Base-by-base conservation (phyloP, 2,797 vertebrate species). In the Alexandromys oeconomus region DNA sequence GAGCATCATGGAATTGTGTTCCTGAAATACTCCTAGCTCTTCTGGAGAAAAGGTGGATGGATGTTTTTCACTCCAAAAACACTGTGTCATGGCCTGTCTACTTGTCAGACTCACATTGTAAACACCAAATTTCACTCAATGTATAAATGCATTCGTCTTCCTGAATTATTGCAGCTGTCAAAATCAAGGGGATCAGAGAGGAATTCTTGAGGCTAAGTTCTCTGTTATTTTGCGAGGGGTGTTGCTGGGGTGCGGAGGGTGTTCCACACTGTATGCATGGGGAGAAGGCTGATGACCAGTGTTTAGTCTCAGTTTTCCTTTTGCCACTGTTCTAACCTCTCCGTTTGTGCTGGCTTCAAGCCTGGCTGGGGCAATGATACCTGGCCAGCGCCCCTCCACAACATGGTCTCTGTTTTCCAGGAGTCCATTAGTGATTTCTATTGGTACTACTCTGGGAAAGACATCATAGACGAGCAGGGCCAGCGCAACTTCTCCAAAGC, bases 381-480 rank as follows among this genome's bases (percentile, higher is more conserved):
- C 54, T 78, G 82, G 43, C 5, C 61, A 59, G 34, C 21, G 23
- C 46, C 4, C 34, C 21, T 80, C 61, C 59, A 78, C 37, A 61
- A 37, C 51, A 1, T 9, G 14, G 7, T 74, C 78, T 94, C 59
- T 90, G 1, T 86, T 93, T 97, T 97, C 25, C 95, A 99, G 99
- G 99, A 99, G 97, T 99, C 99, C 17, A 99, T 99, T 97, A 99
- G 99, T 98, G 99, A 99, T 98, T 99, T 99, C 97, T 99, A 99
- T 96, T 99, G 99, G 99, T 99, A 99, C 98, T 99, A 99, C 97
- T 99, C 99, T 97, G 99, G 99, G 13, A 99, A 99, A 96, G 99
- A 99, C 78, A 99, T 99, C 67, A 99, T 99, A 79, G 99, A 99
- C 71, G 99, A 99, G 65, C 99, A 99, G 97, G 99, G 99, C 43